A percentile compares a stretch with the other conserved stretches of the same genome.
These are phyloP conservation scores for Hypsopygia costalis DNA, from an alignment of 2,888 invertebrate species.

Conservation along the genomic window DNA sequence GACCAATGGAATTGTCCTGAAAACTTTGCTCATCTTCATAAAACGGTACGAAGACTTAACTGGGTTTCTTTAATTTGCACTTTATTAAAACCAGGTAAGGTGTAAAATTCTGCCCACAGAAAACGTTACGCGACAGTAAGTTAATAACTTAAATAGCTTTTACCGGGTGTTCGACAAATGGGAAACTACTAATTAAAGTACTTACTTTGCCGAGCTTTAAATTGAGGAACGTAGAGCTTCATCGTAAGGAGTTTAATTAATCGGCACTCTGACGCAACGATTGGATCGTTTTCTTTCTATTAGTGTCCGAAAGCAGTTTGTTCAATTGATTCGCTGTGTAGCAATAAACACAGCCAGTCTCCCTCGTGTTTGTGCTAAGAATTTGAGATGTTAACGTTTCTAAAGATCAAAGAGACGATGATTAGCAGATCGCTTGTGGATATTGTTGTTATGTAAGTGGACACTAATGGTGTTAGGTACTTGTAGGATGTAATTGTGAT, in stretches of 20 bases:
- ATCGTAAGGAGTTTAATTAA: slow-evolving; percentile 72
- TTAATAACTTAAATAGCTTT: slow-evolving; percentile 65
- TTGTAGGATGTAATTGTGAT: slow-evolving; percentile 54
- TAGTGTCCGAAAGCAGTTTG: slow-evolving; percentile 61
- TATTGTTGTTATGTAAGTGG: slow-evolving; percentile 63
- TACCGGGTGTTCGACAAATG: slow-evolving; percentile 69
- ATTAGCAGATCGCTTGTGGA: slow-evolving; percentile 66
- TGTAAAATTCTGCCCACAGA: slow-evolving; percentile 33
- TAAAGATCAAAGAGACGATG: slow-evolving; percentile 59
- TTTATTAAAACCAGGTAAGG: slow-evolving; percentile 40
- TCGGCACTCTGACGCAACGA: slow-evolving; percentile 59
- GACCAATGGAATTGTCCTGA: slow-evolving; percentile 59
- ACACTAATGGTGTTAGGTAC: slow-evolving; percentile 52
- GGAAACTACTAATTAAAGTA: slow-evolving; percentile 74
- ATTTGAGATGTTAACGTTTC: slow-evolving; percentile 68
- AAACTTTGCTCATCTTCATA: slow-evolving; percentile 52
- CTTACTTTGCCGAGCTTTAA: slow-evolving; percentile 58
- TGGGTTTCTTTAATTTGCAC: slow-evolving; percentile 32
- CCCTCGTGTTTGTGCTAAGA: slow-evolving; percentile 59
- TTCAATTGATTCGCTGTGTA: slow-evolving; percentile 65
- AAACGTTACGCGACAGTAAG: slow-evolving; percentile 38
- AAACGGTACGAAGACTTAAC: slow-evolving; percentile 36
- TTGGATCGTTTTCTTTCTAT: slow-evolving; percentile 63
- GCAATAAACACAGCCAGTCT: slow-evolving; percentile 55
- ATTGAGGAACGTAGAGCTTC: slow-evolving; percentile 53